Base-by-base conservation (phyloP, 2,888 invertebrate species). In the Abrostola tripartita region DNA sequence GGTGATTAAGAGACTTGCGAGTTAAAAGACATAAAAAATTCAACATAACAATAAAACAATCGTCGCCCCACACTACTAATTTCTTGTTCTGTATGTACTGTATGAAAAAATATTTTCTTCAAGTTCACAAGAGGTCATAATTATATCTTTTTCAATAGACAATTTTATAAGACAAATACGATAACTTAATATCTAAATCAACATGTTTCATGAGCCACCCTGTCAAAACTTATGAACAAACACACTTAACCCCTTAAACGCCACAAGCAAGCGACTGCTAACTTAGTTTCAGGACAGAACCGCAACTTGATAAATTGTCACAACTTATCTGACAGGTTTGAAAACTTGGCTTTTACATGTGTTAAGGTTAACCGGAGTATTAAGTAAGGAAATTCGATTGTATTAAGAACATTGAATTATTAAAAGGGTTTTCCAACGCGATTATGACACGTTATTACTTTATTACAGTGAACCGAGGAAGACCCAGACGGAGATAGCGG, bases 221-320 rank as follows among this genome's bases (percentile, higher is more conserved):
- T 52, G 71, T 71, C 71, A 60, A 44, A 71, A 71, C 51, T 65
- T 52, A 58, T 58, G 24, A 58, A 64, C 54, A 61, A 63, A 42
- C 47, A 60, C 14, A 49, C 6, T 58, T 55, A 65, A 57, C 41
- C 60, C 60, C 40, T 53, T 24, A 50, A 72, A 37, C 37, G 37
- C 8, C 71, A 52, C 56, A 50, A 71, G 57, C 51, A 36, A 37
- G 53, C 47, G 14, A 11, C 44, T 49, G 35, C 35, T 57, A 65
- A 72, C 76, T 65, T 55, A 52, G 71, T 65, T 75, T 5, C 37
- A 5, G 8, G 64, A 76, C 52, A 61, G 35, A 71, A 65, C 79
- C 68, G 4, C 76, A 47, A 58, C 68, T 62, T 76, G 72, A 76
- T 72, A 59, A 68, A 76, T 76, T 66, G 65, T 72, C 62, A 24